phyloP scores from a whole-genome alignment of 2,797 vertebrate species.

The Alcedo quadribrachys region DNA sequence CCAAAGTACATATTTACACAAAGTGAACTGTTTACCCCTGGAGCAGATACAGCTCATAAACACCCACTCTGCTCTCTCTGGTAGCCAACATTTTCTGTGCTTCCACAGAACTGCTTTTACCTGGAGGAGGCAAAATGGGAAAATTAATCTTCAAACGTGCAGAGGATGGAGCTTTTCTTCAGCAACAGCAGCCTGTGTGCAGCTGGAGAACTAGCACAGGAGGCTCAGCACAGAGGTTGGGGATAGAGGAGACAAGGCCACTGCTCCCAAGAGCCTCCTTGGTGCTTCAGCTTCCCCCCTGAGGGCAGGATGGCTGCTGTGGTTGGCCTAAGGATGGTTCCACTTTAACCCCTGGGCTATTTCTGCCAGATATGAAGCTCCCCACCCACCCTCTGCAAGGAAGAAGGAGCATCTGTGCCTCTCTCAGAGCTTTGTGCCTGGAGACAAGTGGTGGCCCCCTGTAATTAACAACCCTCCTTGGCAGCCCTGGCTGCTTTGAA shows the following conservation, averaged over 20 bases:
- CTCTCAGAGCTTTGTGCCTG: neutral
- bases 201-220: neutral
- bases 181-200: neutral
- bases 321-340: neutral
- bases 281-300: neutral
- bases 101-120: neutral
- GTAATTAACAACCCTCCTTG: neutral
- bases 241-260: neutral
- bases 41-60: neutral
- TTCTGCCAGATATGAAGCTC: neutral
- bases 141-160: neutral
- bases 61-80: neutral
- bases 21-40: constrained; percentile 52
- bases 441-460: neutral
- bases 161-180: neutral
- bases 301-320: neutral
- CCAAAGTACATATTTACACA: constrained; percentile 59
- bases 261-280: neutral
- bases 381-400: neutral
- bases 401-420: neutral
- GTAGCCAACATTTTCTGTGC: neutral
- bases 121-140: neutral
- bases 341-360: neutral
- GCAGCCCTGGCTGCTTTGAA: neutral
- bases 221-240: neutral